Percentiles rank a stretch among this genome's conserved stretches.
These are phyloP conservation scores for Acanthococcus lagerstroemiae DNA, from an alignment of 2,888 invertebrate genomes.

Conservation along the genomic window DNA sequence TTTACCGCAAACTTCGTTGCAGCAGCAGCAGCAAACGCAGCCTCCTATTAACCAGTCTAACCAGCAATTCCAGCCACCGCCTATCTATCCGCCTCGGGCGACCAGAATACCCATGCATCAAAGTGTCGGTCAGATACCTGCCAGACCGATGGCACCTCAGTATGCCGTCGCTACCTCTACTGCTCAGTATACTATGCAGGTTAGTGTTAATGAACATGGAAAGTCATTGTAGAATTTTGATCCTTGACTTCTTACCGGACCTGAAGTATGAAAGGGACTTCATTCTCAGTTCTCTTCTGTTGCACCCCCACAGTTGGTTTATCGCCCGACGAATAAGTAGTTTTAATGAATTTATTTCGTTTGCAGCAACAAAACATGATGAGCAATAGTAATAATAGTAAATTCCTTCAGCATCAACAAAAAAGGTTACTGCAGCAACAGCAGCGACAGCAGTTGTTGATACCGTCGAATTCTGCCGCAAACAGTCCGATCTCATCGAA, in stretches of 20 bases:
- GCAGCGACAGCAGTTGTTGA: constrained; percentile 68
- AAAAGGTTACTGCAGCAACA: constrained; percentile 63
- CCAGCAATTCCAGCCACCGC: constrained; percentile 44
- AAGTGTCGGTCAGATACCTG: constrained; percentile 18
- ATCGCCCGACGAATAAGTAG: too few species aligned
- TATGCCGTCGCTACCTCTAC: constrained; percentile 34
- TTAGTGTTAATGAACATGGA: too few species aligned
- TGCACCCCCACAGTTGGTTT: too few species aligned
- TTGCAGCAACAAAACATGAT: constrained; percentile 3
- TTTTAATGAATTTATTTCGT: not conserved
- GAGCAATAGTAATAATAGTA: not conserved
- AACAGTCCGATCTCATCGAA: constrained; percentile 48
- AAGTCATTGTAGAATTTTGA: too few species aligned
- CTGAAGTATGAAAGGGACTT: too few species aligned
- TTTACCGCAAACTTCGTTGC: constrained; percentile 1
- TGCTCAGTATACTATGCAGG: not conserved
- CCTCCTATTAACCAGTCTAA: constrained; percentile 33
- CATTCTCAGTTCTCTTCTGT: too few species aligned
- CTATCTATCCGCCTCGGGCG: constrained; percentile 43
- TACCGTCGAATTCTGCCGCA: constrained; percentile 64
- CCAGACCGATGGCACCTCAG: constrained; percentile 36
- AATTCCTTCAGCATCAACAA: constrained; percentile 45
- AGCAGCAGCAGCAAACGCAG: constrained; percentile 24
- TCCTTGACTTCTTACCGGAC: too few species aligned
- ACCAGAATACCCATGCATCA: constrained; percentile 39